Evolutionary conservation across 2,888 invertebrate species (phyloP), one percentile per base, ranked within the genome.

Genomic region (Xestia ashworthii): DNA sequence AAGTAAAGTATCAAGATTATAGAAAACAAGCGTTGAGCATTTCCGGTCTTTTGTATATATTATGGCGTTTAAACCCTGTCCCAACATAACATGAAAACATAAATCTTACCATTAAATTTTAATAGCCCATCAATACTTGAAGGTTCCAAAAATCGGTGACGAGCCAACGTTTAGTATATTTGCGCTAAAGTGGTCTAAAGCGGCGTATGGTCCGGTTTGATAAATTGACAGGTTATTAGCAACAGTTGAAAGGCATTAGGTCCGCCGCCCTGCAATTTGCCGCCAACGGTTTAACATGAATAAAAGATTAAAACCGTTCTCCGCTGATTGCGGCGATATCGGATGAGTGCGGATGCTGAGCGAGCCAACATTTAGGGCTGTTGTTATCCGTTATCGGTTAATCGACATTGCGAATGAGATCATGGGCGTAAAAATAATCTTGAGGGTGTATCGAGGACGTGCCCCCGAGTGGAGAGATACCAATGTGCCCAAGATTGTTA

Each of bases 211-310:
- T 90, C 94, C 65, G 74, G 92, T 94, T 95, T 96, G 96, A 96
- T 96, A 95, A 96, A 96, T 96, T 96, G 96, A 95, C 96, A 96
- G 96, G 96, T 95, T 96, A 96, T 96, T 96, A 96, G 96, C 95
- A 96, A 94, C 96, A 96, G 96, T 96, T 96, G 96, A 96, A 96
- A 96, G 96, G 95, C 96, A 96, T 96, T 96, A 96, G 96, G 95
- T 93, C 88, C 92, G 93, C 95, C 92, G 95, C 95, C 95, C 96
- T 96, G 95, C 96, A 96, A 96, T 96, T 96, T 96, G 95, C 93
- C 91, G 92, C 91, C 90, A 90, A 91, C 93, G 93, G 91, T 92
- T 93, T 92, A 92, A 91, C 94, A 94, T 94, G 94, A 95, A 95
- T 94, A 95, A 95, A 95, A 96, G 92, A 95, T 95, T 94, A 94